Conservation (phyloP, 2,888 invertebrate genomes). For the Helobdella robusta region DNA sequence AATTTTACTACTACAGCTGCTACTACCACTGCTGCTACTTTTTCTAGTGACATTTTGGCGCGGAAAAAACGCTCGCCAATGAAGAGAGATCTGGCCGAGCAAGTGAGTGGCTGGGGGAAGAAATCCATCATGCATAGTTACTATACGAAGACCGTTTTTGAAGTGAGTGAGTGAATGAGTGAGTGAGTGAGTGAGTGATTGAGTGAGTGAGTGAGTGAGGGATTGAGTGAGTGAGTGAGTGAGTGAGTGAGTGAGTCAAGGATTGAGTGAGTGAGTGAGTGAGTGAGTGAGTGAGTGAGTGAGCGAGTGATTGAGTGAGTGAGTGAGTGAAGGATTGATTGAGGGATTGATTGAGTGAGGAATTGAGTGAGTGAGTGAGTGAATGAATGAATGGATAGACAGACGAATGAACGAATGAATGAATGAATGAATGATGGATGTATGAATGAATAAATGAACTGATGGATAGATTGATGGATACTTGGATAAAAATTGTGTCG, state of each 20-base stretch:
- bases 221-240: constrained; percentile 16
- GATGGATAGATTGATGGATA: too few relatives aligned
- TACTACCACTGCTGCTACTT: too few relatives aligned
- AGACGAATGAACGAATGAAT: constrained; percentile 25
- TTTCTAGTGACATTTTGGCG: too few relatives aligned
- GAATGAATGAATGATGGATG: constrained; percentile 19
- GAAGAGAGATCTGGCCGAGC: too few relatives aligned
- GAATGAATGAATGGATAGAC: constrained; percentile 2
- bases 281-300: constrained; percentile 19
- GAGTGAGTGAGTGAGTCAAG: constrained; percentile 17
- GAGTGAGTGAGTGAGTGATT: constrained; percentile 23
- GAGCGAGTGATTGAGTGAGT: constrained; percentile 25
- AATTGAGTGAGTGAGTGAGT: constrained; percentile 22
- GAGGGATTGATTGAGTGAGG: constrained; percentile 18
- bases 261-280: constrained; percentile 10
- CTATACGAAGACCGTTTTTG: too few relatives aligned
- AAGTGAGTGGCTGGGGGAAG: too few relatives aligned
- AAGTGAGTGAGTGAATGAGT: too few relatives aligned
- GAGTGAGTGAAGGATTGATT: constrained; percentile 22
- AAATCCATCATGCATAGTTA: too few relatives aligned
- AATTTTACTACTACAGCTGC: too few relatives aligned
- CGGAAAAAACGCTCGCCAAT: too few relatives aligned
- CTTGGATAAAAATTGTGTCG: too few relatives aligned
- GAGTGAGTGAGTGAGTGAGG: constrained; percentile 13
- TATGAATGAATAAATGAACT: too few relatives aligned